Conservation (phyloP, 23 tunicate species). For the Clavelina lepadiformis region DNA sequence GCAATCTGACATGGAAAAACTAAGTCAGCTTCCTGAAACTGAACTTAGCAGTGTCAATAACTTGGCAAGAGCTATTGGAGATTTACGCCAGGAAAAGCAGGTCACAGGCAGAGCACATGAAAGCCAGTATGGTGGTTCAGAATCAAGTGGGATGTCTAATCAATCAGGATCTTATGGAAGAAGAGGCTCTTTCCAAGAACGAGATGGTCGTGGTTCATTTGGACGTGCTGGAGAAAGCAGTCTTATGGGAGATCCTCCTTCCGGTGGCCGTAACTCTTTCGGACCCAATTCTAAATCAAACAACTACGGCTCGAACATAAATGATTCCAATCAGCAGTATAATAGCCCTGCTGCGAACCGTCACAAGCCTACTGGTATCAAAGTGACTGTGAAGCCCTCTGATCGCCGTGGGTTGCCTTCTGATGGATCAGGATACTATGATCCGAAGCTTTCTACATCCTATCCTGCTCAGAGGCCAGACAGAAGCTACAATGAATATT, state of each 20-base stretch:
- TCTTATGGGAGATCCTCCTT: no score
- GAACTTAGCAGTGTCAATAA: slow-evolving; percentile 38
- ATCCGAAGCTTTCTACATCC: no score
- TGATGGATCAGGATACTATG: no score
- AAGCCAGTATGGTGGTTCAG: no score
- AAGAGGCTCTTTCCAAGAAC: neutral
- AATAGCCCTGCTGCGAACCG: neutral
- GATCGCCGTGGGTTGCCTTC: no score
- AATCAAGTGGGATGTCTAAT: no score
- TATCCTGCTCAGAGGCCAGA: no score
- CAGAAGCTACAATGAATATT: no score
- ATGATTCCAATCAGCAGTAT: neutral
- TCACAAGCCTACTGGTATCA: slow-evolving; percentile 3
- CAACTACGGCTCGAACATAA: neutral
- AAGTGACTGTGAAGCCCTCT: slow-evolving; percentile 21
- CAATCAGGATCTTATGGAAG: no score
- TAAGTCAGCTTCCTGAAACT: slow-evolving; percentile 65
- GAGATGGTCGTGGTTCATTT: neutral
- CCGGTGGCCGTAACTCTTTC: no score
- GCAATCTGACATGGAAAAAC: slow-evolving; percentile 51
- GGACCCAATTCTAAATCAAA: neutral
- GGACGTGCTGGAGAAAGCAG: neutral
- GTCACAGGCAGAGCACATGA: neutral
- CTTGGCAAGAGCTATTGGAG: slow-evolving; percentile 44
- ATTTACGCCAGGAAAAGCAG: slow-evolving; percentile 13